Percentiles rank a stretch among this genome's conserved stretches.
phyloP scores from a whole-genome alignment of 1,140 invertebrate species.

The Mycetomoellerius zeteki region DNA sequence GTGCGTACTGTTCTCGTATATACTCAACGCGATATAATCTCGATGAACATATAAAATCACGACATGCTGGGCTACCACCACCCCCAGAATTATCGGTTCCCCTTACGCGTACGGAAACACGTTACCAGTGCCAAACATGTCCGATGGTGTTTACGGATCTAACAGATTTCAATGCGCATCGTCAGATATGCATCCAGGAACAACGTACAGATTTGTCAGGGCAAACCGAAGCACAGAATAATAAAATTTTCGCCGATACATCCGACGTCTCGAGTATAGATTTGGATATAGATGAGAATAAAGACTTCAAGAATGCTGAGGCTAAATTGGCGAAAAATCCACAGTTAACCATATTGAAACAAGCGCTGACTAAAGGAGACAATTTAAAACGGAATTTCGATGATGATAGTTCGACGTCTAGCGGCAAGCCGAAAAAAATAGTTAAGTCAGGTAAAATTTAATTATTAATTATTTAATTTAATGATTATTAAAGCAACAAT shows the following conservation, averaged over 20 bases:
- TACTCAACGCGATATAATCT: constrained; percentile 87
- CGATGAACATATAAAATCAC: constrained; percentile 86
- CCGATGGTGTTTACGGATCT: constrained; percentile 83
- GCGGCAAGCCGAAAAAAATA: constrained; percentile 79
- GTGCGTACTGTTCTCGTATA: constrained; percentile 85
- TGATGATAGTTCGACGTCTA: constrained; percentile 72
- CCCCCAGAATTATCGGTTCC: constrained; percentile 75
- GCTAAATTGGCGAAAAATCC: constrained; percentile 86
- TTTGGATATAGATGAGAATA: constrained; percentile 82
- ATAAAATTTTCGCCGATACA: constrained; percentile 76
- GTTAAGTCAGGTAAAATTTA: constrained; percentile 73
- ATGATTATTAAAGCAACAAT: constrained; percentile 38
- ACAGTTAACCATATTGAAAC: constrained; percentile 85
- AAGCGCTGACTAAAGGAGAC: constrained; percentile 83
- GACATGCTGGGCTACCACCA: constrained; percentile 83
- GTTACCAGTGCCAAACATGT: constrained; percentile 84
- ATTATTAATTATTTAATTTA: constrained; percentile 26
- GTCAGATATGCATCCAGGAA: constrained; percentile 79
- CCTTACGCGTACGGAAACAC: constrained; percentile 77
- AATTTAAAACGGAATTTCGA: constrained; percentile 81
- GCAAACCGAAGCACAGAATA: constrained; percentile 70
- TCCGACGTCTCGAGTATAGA: constrained; percentile 83
- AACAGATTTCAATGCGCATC: constrained; percentile 84
- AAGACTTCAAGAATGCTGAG: constrained; percentile 83
- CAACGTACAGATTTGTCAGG: constrained; percentile 63